Evolutionary conservation across 2,888 invertebrate species (phyloP).

Genomic region (Drosophila subquinaria): DNA sequence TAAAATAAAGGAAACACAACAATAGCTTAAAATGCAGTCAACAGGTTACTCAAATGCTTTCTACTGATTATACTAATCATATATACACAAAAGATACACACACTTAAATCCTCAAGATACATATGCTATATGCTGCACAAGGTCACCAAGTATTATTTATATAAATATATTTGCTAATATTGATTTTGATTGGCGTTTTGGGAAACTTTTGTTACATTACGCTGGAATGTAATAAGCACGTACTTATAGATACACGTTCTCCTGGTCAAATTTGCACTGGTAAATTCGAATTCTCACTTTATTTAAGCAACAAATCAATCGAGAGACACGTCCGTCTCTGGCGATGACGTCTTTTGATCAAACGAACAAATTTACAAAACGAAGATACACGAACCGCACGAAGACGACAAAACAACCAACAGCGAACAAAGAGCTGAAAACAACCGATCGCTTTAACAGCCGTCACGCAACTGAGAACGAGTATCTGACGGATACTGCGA

Average conservation of each 20-base stretch:
- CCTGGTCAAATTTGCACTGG: slow-evolving; percentile 29
- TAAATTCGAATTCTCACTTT: slow-evolving; percentile 33
- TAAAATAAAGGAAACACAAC: slow-evolving; percentile 1
- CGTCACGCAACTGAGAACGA: slow-evolving; percentile 55
- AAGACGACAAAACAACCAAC: slow-evolving; percentile 1
- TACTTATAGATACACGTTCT: slow-evolving; percentile 62
- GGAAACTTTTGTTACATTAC: slow-evolving; percentile 43
- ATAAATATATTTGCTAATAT: slow-evolving; percentile 31
- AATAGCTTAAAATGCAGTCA: slow-evolving; percentile 31
- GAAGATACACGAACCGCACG: slow-evolving; percentile 33
- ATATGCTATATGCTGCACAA: slow-evolving; percentile 37
- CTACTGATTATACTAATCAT: slow-evolving; percentile 56
- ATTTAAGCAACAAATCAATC: slow-evolving; percentile 62
- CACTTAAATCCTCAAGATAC: slow-evolving; percentile 25
- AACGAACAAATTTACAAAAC: slow-evolving; percentile 38
- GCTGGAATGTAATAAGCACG: slow-evolving; percentile 55
- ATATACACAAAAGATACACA: slow-evolving; percentile 60
- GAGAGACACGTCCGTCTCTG: slow-evolving; percentile 71
- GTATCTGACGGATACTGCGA: slow-evolving; percentile 15
- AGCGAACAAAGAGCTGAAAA: slow-evolving; percentile 32
- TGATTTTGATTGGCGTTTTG: slow-evolving; percentile 27
- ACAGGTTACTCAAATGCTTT: slow-evolving; percentile 39
- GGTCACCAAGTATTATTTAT: slow-evolving; percentile 35
- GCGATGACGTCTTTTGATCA: slow-evolving; percentile 72
- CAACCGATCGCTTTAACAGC: slow-evolving; percentile 71